Evolutionary conservation across 2,888 invertebrate species (phyloP).

Genomic region (Caenorhabditis doughertyi): DNA sequence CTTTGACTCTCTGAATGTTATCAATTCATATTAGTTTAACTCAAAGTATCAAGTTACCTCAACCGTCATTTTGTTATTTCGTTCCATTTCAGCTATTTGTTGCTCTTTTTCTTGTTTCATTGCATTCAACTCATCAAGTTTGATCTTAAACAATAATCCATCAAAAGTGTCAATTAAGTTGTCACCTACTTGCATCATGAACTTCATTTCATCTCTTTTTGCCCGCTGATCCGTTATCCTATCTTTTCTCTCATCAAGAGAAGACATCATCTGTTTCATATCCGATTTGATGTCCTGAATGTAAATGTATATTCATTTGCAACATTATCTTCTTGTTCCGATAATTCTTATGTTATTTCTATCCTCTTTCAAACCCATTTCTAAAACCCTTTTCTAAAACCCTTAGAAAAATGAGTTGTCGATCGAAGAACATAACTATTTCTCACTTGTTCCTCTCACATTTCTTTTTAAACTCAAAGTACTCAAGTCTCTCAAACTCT

Average conservation of each 20-base stretch:
- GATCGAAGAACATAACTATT: constrained; percentile 33
- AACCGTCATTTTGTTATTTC: constrained; percentile 25
- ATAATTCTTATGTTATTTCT: constrained; percentile 9
- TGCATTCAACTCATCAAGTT: background rate
- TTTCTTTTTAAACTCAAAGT: constrained; percentile 14
- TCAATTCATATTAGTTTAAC: background rate
- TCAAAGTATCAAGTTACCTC: constrained; percentile 21
- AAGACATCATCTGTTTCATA: constrained; percentile 54
- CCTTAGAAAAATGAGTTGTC: background rate
- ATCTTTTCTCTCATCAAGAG: constrained; percentile 58
- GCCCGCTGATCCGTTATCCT: constrained; percentile 52
- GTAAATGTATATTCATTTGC: constrained; percentile 10
- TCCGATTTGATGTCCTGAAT: constrained; percentile 57
- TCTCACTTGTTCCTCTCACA: constrained; percentile 6
- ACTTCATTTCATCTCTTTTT: constrained; percentile 37
- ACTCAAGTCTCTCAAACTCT: constrained; percentile 16
- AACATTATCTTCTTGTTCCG: background rate
- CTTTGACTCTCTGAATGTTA: constrained; percentile 36
- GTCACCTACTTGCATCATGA: constrained; percentile 27
- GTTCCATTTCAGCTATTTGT: constrained; percentile 36
- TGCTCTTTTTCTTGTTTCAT: background rate
- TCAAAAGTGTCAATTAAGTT: constrained; percentile 38
- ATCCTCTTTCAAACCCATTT: background rate
- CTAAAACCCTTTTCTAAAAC: background rate
- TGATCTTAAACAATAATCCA: constrained; percentile 41